Evolutionary conservation across 2,888 invertebrate species (phyloP).

Genomic region (Orthonevra nobilis): DNA sequence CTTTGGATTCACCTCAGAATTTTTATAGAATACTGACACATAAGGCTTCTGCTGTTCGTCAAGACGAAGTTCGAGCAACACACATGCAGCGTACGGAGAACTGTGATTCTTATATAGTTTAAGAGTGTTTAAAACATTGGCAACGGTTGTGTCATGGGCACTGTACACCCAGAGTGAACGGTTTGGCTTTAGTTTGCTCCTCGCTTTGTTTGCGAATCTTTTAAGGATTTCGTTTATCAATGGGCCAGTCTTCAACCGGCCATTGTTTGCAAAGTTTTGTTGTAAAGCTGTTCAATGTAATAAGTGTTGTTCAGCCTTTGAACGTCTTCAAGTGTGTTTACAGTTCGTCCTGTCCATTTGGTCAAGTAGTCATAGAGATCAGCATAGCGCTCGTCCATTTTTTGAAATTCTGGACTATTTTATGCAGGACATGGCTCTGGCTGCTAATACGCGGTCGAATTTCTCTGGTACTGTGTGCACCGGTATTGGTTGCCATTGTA

Average conservation of each 20-base stretch:
- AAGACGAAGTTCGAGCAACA: constrained; percentile 86
- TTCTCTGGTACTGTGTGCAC: constrained; percentile 85
- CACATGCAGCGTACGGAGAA: constrained; percentile 86
- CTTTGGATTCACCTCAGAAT: constrained; percentile 83
- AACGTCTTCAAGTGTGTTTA: constrained; percentile 82
- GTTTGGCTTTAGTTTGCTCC: constrained; percentile 79
- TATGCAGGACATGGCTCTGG: constrained; percentile 86
- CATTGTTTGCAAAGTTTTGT: too few species aligned
- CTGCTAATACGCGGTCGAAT: constrained; percentile 85
- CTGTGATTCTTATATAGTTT: constrained; percentile 84
- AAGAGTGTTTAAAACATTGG: constrained; percentile 86
- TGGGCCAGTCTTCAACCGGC: constrained; percentile 84
- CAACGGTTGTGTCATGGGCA: constrained; percentile 90
- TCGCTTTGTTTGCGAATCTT: constrained; percentile 82
- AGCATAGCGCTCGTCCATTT: constrained; percentile 82
- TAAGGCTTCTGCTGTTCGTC: constrained; percentile 77
- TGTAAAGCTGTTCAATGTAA: constrained; percentile 85
- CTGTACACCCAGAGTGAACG: constrained; percentile 87
- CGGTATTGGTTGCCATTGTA: constrained; percentile 90
- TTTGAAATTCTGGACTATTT: constrained; percentile 81
- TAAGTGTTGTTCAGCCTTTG: constrained; percentile 85
- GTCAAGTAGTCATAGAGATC: constrained; percentile 85
- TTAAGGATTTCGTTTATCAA: constrained; percentile 86
- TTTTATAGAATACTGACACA: constrained; percentile 85
- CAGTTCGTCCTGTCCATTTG: constrained; percentile 82